Base-by-base conservation (phyloP, 2,113 vertebrate genomes). In the Oreochromis niloticus region DNA sequence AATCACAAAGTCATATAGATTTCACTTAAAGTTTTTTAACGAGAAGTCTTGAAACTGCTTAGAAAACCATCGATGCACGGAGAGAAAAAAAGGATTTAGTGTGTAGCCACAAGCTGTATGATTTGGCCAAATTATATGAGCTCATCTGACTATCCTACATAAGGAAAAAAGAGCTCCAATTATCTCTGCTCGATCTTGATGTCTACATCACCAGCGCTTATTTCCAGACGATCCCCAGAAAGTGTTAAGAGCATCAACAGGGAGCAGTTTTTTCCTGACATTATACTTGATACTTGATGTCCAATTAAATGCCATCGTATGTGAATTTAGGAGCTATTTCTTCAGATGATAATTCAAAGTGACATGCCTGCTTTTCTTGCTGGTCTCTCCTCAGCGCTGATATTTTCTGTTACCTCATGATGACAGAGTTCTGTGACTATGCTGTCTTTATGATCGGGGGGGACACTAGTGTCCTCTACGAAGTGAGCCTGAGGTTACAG, bases 391-490 rank as follows among this genome's bases (percentile, higher is more conserved):
- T 52, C 5, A 0, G 73, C 1, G 66, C 82, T 34, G 81, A 52
- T 80, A 41, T 80, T 36, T 50, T 48, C 56, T 61, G 16, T 84
- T 30, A 87, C 85, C 48, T 86, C 52, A 66, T 10, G 83, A 82
- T 91, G 89, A 86, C 90, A 84, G 86, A 92, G 89, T 80, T 88
- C 59, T 87, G 83, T 83, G 83, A 83, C 59, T 85, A 39, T 88
- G 89, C n/a, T 88, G 84, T 82, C 83, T 91, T 92, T 82, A 84
- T 90, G 87, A 79, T 86, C 12, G 24, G 16, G 75, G 85, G 79
- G 85, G 88, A 87, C 54, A 48, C 85, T 85, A 10, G 27, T 78
- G 85, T 93, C 90, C 90, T 93, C 82, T 91, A 85, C 88, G 79
- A 84, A 85, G 61, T 41, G 10, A 52, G 89, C 89, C 91, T 82